A percentile compares a stretch with the other conserved stretches of the same genome.
Conservation (phyloP, 2,888 invertebrate genomes). For the Thecocarcelia acutangulata region DNA sequence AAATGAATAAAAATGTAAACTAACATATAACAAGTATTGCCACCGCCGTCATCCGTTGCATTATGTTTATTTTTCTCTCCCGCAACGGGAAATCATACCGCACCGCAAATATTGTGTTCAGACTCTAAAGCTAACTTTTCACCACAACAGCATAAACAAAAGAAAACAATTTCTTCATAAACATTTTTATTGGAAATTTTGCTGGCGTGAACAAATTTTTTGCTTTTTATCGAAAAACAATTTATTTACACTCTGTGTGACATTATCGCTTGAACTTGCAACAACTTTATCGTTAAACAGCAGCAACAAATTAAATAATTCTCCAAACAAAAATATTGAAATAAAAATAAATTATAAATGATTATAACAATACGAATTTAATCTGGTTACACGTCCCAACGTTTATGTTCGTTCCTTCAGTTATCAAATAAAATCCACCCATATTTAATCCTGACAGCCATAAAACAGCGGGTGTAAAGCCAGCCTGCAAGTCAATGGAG, state of each 20-base stretch:
- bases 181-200: too few relatives aligned
- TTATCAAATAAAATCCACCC: conserved; percentile 57
- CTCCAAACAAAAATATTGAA: conserved; percentile 26
- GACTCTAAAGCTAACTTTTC: too few relatives aligned
- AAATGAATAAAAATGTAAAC: too few relatives aligned
- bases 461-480: conserved; percentile 65
- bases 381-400: conserved; percentile 64
- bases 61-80: too few relatives aligned
- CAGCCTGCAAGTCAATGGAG: conserved; percentile 44
- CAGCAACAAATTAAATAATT: conserved; percentile 52
- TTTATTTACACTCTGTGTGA: not conserved
- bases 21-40: too few relatives aligned
- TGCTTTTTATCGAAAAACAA: not conserved
- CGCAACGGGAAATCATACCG: too few relatives aligned
- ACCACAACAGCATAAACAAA: too few relatives aligned
- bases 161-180: too few relatives aligned
- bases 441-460: conserved; percentile 65
- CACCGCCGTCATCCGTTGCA: too few relatives aligned
- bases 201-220: not conserved
- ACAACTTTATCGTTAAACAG: conserved; percentile 22
- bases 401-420: conserved; percentile 48
- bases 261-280: not conserved
- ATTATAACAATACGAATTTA: conserved; percentile 52
- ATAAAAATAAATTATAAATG: conserved; percentile 56
- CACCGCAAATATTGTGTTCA: too few relatives aligned